Evolutionary conservation across 2,888 invertebrate species (phyloP).

Genomic region (Buathra laborator): DNA sequence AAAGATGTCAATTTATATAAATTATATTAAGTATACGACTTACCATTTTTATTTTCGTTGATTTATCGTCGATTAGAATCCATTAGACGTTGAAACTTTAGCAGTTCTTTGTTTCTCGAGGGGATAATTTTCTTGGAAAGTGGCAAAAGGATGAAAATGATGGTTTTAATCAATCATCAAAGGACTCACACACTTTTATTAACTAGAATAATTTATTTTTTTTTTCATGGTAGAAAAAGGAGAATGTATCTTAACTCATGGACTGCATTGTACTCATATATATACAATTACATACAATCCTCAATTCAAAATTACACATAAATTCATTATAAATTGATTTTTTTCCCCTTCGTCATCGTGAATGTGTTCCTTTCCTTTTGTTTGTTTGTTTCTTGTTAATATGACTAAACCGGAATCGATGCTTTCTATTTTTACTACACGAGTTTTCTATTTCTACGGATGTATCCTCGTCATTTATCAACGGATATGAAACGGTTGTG

Average conservation of each 20-base stretch:
- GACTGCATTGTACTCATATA: constrained; percentile 84
- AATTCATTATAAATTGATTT: constrained; percentile 83
- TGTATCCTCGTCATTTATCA: constrained; percentile 57
- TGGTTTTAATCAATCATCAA: constrained; percentile 46
- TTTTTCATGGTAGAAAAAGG: constrained; percentile 85
- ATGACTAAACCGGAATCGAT: constrained; percentile 69
- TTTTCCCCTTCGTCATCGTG: constrained; percentile 75
- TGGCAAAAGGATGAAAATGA: constrained; percentile 31
- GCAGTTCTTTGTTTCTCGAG: neutral
- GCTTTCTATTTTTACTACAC: constrained; percentile 41
- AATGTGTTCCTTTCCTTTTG: constrained; percentile 63
- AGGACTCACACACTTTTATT: constrained; percentile 80
- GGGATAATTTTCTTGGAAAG: neutral
- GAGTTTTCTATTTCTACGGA: constrained; percentile 61
- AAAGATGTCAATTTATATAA: too few species aligned
- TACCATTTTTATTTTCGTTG: neutral
- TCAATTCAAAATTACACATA: constrained; percentile 84
- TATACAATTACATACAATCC: constrained; percentile 85
- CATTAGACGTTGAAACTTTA: neutral
- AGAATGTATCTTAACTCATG: constrained; percentile 85
- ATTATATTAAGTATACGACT: constrained; percentile 25
- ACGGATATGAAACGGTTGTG: constrained; percentile 57
- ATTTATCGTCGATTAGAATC: neutral
- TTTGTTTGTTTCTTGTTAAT: constrained; percentile 57
- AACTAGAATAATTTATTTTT: constrained; percentile 85